phyloP scores from a whole-genome alignment of 2,113 vertebrate species.

The Melanostigma gelatinosum region DNA sequence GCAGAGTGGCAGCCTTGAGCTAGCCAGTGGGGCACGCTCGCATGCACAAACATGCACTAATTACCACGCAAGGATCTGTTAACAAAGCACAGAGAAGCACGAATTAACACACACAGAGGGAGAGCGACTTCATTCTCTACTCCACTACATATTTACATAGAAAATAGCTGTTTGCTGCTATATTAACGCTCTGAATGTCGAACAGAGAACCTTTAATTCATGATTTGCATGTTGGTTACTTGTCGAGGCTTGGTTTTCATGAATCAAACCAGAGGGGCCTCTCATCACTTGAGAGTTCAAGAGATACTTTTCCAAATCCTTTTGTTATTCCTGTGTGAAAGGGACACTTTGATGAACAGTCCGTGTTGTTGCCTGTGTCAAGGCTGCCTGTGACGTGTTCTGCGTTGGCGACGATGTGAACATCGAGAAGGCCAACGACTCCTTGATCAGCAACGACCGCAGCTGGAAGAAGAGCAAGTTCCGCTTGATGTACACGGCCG shows the following conservation, averaged over 20 bases:
- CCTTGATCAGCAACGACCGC: conserved; percentile 95
- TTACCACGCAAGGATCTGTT: too few species aligned
- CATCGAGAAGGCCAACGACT: conserved; percentile 97
- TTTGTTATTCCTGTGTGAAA: conserved; percentile 4
- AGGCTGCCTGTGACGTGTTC: conserved; percentile 98
- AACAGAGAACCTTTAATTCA: background rate
- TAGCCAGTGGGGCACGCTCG: too few species aligned
- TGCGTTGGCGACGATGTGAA: conserved; percentile 98
- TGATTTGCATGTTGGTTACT: background rate
- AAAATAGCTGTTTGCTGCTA: too few species aligned
- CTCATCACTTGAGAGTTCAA: background rate
- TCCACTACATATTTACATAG: too few species aligned
- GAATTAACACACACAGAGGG: too few species aligned
- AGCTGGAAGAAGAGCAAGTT: conserved; percentile 99
- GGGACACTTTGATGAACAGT: background rate
- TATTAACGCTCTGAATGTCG: background rate
- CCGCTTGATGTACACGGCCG: conserved; percentile 90
- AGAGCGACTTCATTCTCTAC: too few species aligned
- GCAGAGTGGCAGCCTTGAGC: too few species aligned
- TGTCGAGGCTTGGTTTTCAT: background rate
- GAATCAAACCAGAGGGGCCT: background rate
- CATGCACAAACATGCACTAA: too few species aligned
- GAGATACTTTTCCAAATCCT: background rate
- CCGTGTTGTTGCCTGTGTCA: conserved; percentile 10
- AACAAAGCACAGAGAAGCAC: too few species aligned